Base-by-base conservation (phyloP, 2,888 invertebrate species). In the Eupeodes luniger region DNA sequence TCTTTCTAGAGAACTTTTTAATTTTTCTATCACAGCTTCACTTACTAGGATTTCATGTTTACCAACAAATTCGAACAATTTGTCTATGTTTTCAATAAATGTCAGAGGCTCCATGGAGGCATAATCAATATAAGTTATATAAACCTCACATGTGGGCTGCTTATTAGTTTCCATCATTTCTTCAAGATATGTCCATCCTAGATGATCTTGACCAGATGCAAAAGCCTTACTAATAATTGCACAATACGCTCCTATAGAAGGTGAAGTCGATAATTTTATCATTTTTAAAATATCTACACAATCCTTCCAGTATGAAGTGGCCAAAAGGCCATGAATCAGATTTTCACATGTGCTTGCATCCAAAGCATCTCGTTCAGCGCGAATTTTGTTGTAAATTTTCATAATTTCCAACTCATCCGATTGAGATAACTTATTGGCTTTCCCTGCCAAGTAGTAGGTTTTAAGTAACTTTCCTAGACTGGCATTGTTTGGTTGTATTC, bases 221-320 rank as follows among this genome's bases (percentile, higher is more conserved):
- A 96, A 96, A 2, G 96, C 95, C 75, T 96, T 95, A 14, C 93
- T 91, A 85, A 95, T 94, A 36, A 96, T 77, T 1, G 93, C 93
- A 90, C 94, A 95, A 89, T 95, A 95, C 0, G 95, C 93, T 1
- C 91, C 90, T 77, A 93, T 91, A 88, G 93, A 93, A 2, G 96
- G 95, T 5, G 91, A 92, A 78, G 92, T 90, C 36, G 94, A 94
- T 11, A 95, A 61, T 91, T 95, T 94, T 69, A 96, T 94, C 91
- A 95, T 95, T 70, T 96, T 94, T 36, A 96, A 91, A 14, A 96
- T 93, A 89, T 95, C 94, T 0, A 95, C 75, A 57, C 95, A 94
- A 81, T 95, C 95, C 90, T 94, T 94, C 96, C 96, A 97, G 89
- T 95, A 93, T 78, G 94, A 92, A 10, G 96, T 96, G 27, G 94